Evolutionary conservation across 2,113 vertebrate species (phyloP), one percentile per base, ranked within the genome.

Genomic region (Callocephalon fimbriatum): DNA sequence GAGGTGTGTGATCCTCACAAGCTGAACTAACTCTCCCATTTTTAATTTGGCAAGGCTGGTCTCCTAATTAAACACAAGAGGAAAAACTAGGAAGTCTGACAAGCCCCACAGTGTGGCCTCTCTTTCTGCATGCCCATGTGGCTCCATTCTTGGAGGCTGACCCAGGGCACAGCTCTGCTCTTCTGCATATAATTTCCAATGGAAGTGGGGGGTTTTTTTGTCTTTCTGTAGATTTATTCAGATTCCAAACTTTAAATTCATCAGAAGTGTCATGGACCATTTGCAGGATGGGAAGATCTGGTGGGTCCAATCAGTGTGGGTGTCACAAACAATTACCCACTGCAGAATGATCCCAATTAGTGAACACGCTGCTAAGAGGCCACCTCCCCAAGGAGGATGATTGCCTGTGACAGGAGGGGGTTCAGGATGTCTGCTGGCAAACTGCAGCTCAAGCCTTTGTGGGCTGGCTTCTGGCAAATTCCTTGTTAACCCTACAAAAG

Each of bases 331-430:
- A 96, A 97, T 98, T 97, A 98, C 65, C 71, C 0, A 0, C 47
- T 80, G 40, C 7, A 67, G 93, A 94, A 73, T 96, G 96, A 97
- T 96, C 81, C 95, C 97, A 97, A 97, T 98, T 97, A 97, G 96
- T 82, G 96, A 97, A 94, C 87, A 92, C 85, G 38, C 89, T 66
- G 74, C 97, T 97, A 98, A 96, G 81, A 94, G 81, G 91, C 92
- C 92, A 93, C 91, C 79, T 95, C 94, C 85, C 90, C 83, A 97
- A 95, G 96, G 94, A 98, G 84, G 73, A 71, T 97, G 97, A 98
- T 98, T 97, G 97, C 92, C 95, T 96, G 87, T 97, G 97, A 97
- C 97, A 97, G 59, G 84, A 9, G 85, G 53, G 87, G 81, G 96
- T 96, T 95, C 93, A 95, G 92, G 72, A 92, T 87, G 85, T 89